Evolutionary conservation across 2,113 vertebrate species (phyloP), one percentile per base, ranked within the genome.

Genomic region (Eleginops maclovinus): DNA sequence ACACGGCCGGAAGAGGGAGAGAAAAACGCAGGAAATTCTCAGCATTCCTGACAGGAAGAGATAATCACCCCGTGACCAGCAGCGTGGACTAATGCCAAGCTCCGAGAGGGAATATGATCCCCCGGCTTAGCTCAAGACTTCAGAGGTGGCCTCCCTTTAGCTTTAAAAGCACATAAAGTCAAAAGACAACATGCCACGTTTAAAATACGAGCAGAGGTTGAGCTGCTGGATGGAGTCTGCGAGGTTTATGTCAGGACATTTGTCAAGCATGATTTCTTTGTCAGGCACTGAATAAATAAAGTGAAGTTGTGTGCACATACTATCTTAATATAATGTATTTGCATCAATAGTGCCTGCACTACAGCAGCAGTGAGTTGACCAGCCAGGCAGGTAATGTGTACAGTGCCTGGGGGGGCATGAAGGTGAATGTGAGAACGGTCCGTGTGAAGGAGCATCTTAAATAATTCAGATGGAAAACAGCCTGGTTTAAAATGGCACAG

Each of bases 11-110:
- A 93, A 91, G 88, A 88, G 75, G 65, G 75, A 56, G 71, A 85
- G n/a, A n/a, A n/a, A 90, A 86, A 91, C 21, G 77, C 90, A 94
- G 93, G 93, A 94, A 94, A 95, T 94, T 93, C 93, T 86, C 88
- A 41, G 87, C 93, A 94, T 95, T 94, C 93, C 93, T 94, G 93
- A 92, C 93, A 94, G 92, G 91, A 95, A 94, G 92, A 94, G 93
- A 94, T 95, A 94, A 93, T 93, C 91, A 90, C 88, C 90, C 89
- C 67, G 16, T 92, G 91, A 92, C 90, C 89, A 84, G 44, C 81
- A 87, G 74, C 1, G 46, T 80, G 90, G 89, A 91, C 81, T 76
- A 86, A 84, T 46, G 87, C 81, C 88, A 88, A 68, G 75, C 72
- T 77, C 77, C 1, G 53, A 81, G 77, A 74, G 77, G 78, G 79